Percentiles rank a stretch among this genome's conserved stretches.
Evolutionary conservation across 2,113 vertebrate species (phyloP).

Genomic region (Panurus biarmicus): DNA sequence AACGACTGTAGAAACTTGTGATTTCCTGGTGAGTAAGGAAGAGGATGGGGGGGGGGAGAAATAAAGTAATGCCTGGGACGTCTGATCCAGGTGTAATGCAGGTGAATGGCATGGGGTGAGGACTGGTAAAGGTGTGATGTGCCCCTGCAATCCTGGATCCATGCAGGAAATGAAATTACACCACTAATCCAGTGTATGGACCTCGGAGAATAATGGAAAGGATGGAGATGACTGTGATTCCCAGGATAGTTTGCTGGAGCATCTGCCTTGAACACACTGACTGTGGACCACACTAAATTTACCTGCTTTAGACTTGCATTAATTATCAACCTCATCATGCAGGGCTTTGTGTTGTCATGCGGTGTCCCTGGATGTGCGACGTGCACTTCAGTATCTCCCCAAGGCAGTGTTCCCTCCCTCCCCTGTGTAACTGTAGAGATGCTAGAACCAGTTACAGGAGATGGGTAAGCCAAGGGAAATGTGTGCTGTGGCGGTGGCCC

Average conservation of each 20-base stretch:
- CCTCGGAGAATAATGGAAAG: not conserved
- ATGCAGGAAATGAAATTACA: accelerated
- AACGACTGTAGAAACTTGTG: not conserved
- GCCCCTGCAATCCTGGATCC: accelerated
- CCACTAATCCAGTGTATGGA: accelerated
- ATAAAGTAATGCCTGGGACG: not conserved
- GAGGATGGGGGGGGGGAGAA: too few species aligned
- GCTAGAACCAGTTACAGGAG: not conserved
- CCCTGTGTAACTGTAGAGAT: accelerated
- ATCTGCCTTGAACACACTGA: not conserved
- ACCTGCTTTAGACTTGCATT: conserved; percentile 34
- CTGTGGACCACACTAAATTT: conserved; percentile 13
- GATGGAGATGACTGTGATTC: accelerated
- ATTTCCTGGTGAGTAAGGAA: too few species aligned
- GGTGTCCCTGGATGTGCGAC: conserved; percentile 11
- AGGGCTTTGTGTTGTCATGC: conserved; percentile 35
- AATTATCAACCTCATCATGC: not conserved
- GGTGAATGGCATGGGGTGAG: accelerated
- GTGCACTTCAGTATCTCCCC: not conserved
- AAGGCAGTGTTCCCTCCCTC: not conserved
- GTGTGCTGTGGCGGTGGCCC: accelerated
- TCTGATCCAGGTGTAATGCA: accelerated
- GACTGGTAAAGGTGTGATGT: not conserved
- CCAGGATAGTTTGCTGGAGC: not conserved
- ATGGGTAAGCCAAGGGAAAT: accelerated